Base-by-base conservation (phyloP, 1,140 invertebrate species). In the Zaprionus nigranus region DNA sequence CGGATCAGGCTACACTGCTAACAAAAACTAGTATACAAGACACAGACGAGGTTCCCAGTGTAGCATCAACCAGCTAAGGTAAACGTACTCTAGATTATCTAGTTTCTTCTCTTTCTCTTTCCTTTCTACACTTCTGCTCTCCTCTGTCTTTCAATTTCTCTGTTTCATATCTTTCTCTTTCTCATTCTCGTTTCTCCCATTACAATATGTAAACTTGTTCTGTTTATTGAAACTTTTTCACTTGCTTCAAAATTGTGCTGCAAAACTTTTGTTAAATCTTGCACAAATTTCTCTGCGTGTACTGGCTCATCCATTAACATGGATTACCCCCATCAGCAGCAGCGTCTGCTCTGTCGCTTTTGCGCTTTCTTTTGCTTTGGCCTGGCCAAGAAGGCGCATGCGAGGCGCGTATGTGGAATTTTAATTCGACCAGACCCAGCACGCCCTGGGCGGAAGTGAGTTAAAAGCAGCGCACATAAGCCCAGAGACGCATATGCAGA, bases 371-470 rank as follows among this genome's bases (percentile, higher is more conserved):
- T 67, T 38, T 38, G 7, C 57, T 49, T 68, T 60, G 38, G 62
- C 49, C 38, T 46, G 70, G 58, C 61, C 60, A 65, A 56, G 69
- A 78, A 67, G 51, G 30, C 74, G 54, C 28, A 12, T 46, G 5
- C 63, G 53, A 20, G 22, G 36, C 20, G 36, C 66, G 75, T 81
- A 81, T 78, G 75, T 75, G 75, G 78, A 81, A 78, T 81, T 81
- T 78, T 81, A 81, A 78, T 81, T 75, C 75, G 68, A 59, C 49
- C 70, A 80, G 56, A 80, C 62, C 34, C 11, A 56, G 53, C 38
- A 15, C 51, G 58, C 59, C 67, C 59, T 63, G 67, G 62, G 40
- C 65, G 72, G 76, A 81, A 79, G 79, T 79, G 79, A 67, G 79
- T 79, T 81, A 81, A 79, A 79, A 79, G 77, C 72, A 71, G 59